phyloP scores from a whole-genome alignment of 2,113 vertebrate genomes.

The Callopanchax toddi region DNA sequence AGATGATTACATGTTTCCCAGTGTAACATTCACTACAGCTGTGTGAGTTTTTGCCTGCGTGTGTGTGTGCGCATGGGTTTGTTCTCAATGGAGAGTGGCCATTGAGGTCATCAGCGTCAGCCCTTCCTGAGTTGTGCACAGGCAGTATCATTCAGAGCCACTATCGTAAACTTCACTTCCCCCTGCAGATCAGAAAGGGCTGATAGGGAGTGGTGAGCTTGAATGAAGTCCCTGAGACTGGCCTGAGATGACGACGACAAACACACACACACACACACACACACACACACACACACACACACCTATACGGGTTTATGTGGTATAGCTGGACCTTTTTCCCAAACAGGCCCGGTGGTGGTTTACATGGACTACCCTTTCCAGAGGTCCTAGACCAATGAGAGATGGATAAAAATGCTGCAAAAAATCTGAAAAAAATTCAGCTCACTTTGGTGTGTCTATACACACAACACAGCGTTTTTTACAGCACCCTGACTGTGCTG shows the following conservation, averaged over 20 bases:
- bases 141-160: constrained; percentile 60
- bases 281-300: too few relatives aligned
- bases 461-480: too few relatives aligned
- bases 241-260: constrained; percentile 71
- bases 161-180: constrained; percentile 81
- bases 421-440: too few relatives aligned
- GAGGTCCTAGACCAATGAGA: too few relatives aligned
- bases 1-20: constrained; percentile 42
- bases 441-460: too few relatives aligned
- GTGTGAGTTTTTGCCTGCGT: constrained; percentile 3
- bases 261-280: neutral
- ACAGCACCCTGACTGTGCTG: too few relatives aligned
- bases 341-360: too few relatives aligned
- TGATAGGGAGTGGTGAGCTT: constrained; percentile 72
- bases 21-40: constrained; percentile 42
- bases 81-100: constrained; percentile 59
- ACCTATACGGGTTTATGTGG: too few relatives aligned
- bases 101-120: constrained; percentile 67
- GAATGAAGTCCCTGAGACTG: constrained; percentile 72
- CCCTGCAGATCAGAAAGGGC: constrained; percentile 67
- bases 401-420: too few relatives aligned
- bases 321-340: too few relatives aligned
- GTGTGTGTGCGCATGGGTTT: constrained; percentile 33
- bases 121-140: constrained; percentile 59
- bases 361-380: too few relatives aligned